Conservation (phyloP, 2,888 invertebrate genomes). For the Zygothrica quintamaculata region DNA sequence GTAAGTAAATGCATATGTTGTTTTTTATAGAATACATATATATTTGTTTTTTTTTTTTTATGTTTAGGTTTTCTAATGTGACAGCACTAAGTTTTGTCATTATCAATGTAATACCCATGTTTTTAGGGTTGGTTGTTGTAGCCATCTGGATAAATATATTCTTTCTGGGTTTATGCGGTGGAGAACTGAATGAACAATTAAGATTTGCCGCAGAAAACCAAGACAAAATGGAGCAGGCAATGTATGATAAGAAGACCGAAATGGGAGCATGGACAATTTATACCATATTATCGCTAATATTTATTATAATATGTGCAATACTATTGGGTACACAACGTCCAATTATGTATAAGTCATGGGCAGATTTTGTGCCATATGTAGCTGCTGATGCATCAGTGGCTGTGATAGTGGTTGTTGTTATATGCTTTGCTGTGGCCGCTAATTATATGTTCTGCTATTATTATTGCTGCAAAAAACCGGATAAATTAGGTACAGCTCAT, state of each 20-base stretch:
- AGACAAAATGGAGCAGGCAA: slow-evolving; percentile 1
- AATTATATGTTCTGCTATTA: slow-evolving; percentile 59
- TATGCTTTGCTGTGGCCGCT: slow-evolving; percentile 43
- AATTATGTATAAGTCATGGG: slow-evolving; percentile 11
- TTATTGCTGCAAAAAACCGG: slow-evolving; percentile 50
- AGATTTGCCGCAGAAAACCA: background rate
- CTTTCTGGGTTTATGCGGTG: slow-evolving; percentile 43
- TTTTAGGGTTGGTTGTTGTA: slow-evolving; percentile 28
- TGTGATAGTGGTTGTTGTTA: slow-evolving; percentile 11
- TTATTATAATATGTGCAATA: slow-evolving; percentile 17
- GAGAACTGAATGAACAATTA: slow-evolving; percentile 4
- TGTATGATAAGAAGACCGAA: slow-evolving; percentile 9
- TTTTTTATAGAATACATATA: background rate
- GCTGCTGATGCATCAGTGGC: slow-evolving; percentile 27
- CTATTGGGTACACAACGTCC: slow-evolving; percentile 22
- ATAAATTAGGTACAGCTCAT: slow-evolving; percentile 15
- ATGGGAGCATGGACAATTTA: slow-evolving; percentile 43
- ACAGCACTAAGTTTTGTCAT: accelerated
- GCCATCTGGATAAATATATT: slow-evolving; percentile 53
- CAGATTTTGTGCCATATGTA: background rate
- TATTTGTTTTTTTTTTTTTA: background rate
- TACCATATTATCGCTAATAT: accelerated
- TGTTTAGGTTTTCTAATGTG: background rate
- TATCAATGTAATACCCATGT: slow-evolving; percentile 3
- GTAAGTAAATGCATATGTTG: slow-evolving; percentile 26